A percentile compares a stretch with the other conserved stretches of the same genome.
Conservation (phyloP, 2,888 invertebrate species). For the Acanthoscelides obtectus region DNA sequence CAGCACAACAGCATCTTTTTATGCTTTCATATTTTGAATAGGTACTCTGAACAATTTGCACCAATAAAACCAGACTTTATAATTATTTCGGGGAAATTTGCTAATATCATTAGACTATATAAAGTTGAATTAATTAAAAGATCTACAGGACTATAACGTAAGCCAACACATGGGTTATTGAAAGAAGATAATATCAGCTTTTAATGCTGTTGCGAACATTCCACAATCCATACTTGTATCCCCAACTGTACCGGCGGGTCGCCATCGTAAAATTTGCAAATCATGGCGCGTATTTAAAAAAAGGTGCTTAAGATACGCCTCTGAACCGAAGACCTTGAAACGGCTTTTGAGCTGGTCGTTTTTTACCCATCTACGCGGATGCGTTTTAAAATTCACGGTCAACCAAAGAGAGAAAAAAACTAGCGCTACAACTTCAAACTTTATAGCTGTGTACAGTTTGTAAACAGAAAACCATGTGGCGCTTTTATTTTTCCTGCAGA, state of each 20-base stretch:
- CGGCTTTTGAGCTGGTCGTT: constrained; percentile 29
- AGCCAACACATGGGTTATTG: not conserved
- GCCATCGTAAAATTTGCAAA: not conserved
- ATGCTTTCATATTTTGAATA: no score
- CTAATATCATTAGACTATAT: no score
- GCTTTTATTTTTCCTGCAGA: not conserved
- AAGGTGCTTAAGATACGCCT: constrained; percentile 4
- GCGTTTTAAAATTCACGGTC: constrained; percentile 37
- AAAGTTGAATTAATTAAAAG: no score
- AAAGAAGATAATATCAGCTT: not conserved
- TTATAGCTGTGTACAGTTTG: constrained; percentile 4
- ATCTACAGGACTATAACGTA: no score
- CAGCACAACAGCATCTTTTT: no score
- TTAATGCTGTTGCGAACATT: not conserved
- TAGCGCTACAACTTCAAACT: constrained; percentile 10
- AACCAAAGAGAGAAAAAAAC: constrained; percentile 27
- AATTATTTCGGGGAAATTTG: no score
- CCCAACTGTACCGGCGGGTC: not conserved
- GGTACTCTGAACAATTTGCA: no score
- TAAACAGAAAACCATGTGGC: not conserved
- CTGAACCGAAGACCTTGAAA: constrained; percentile 29
- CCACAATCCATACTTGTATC: not conserved
- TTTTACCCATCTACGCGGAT: constrained; percentile 33
- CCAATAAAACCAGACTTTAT: no score
- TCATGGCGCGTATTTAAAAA: not conserved